Base-by-base conservation (phyloP, 2,797 vertebrate genomes). In the Lemur catta region DNA sequence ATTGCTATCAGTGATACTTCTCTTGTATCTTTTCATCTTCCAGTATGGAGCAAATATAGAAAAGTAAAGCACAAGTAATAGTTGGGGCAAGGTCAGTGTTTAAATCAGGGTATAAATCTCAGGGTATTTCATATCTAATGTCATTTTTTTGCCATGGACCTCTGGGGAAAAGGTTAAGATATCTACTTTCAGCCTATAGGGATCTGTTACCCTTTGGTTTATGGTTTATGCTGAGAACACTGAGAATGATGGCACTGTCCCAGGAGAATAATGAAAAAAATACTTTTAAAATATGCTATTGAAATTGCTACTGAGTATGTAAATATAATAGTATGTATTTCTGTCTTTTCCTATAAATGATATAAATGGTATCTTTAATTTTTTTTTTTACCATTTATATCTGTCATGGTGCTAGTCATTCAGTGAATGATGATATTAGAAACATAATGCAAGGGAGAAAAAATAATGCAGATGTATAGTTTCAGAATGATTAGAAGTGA, bases 31-130 rank as follows among this genome's bases (percentile, higher is more conserved):
- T 93, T 65, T 12, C 33, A 79, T 84, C n/a, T 93, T 43, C 80
- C 26, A 80, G 20, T 38, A 82, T 89, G 89, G 59, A 89, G 4
- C 41, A 97, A 93, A 26, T 71, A 96, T 59, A 94, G 38, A 2
- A 71, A 93, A 89, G 79, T 28, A 74, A 65, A 87, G 24, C n/a
- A 81, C 74, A 78, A 84, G 92, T 41, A 89, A 75, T 48, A 80
- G 55, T 57, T 91, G 87, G 76, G 71, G 20, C 35, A 93, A 95
- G 76, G 84, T 76, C 86, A 81, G 50, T 67, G 38, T 93, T 97
- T 91, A 93, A 94, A 75, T 81, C 82, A 74, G 67, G 17, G 55
- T 52, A 12, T 94, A 95, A 84, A 90, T 81, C 35, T 94, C 52
- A 65, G 46, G 91, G 48, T 43, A 92, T 93, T 92, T 94, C 43